Evolutionary conservation across 1,140 invertebrate genomes (phyloP).

Genomic region (Drosophila persimilis): DNA sequence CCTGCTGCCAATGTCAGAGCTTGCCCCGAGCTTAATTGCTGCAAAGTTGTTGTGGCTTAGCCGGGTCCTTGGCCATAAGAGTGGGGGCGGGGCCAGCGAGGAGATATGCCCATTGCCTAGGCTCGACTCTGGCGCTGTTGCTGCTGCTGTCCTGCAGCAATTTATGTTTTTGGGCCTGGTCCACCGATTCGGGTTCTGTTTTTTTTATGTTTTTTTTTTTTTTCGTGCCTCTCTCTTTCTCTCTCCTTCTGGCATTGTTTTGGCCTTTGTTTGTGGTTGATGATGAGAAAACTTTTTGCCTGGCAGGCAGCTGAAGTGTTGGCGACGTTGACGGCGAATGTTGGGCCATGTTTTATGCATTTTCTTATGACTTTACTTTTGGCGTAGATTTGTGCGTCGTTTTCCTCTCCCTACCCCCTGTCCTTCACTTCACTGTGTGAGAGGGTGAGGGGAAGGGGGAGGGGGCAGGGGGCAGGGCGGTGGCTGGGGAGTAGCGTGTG

Average conservation of each 20-base stretch:
- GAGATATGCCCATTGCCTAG: slow-evolving; percentile 33
- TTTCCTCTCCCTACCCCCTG: not conserved
- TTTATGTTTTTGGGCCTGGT: slow-evolving; percentile 74
- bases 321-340: slow-evolving; percentile 72
- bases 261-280: slow-evolving; percentile 79
- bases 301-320: slow-evolving; percentile 77
- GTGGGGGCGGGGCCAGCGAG: not conserved
- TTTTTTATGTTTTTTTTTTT: slow-evolving; percentile 29
- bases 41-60: slow-evolving; percentile 80
- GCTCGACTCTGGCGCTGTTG: slow-evolving; percentile 2
- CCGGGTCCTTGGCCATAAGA: slow-evolving; percentile 54
- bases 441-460: not conserved
- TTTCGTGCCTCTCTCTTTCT: slow-evolving; percentile 16
- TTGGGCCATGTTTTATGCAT: slow-evolving; percentile 78
- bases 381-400: slow-evolving; percentile 53
- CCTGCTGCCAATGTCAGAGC: slow-evolving; percentile 52
- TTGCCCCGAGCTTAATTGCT: slow-evolving; percentile 75
- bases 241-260: slow-evolving; percentile 59
- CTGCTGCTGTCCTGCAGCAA: slow-evolving; percentile 64
- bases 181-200: slow-evolving; percentile 46
- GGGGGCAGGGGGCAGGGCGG: too few relatives aligned
- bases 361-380: slow-evolving; percentile 81
- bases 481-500: slow-evolving; percentile 28
- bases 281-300: slow-evolving; percentile 81
- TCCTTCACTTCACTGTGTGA: not conserved